A percentile compares a stretch with the other conserved stretches of the same genome.
Evolutionary conservation across 2,113 vertebrate genomes (phyloP).

Genomic region (Pogona vitticeps): DNA sequence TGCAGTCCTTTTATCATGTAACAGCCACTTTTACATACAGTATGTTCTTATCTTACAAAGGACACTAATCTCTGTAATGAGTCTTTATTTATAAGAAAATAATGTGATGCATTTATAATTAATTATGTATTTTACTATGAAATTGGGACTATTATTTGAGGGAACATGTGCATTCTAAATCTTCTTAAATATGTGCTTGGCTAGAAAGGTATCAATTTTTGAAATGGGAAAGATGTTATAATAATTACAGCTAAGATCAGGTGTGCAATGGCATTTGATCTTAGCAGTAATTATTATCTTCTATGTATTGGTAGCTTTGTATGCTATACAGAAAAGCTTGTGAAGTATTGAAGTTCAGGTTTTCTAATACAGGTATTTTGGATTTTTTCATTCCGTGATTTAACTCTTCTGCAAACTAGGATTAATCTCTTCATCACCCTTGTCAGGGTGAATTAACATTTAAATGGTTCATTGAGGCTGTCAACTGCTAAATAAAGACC

Average conservation of each 20-base stretch:
- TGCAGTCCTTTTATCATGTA: no score
- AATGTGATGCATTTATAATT: background rate
- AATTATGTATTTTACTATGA: background rate
- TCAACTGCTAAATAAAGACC: constrained; percentile 10
- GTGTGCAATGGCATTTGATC: background rate
- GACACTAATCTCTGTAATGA: no score
- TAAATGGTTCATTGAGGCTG: constrained; percentile 5
- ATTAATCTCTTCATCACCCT: constrained; percentile 14
- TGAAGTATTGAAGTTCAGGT: background rate
- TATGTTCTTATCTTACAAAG: no score
- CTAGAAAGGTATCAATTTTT: background rate
- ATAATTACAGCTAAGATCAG: background rate
- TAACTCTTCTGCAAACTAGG: background rate
- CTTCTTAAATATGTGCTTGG: background rate
- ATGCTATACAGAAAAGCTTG: background rate
- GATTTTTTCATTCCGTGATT: background rate
- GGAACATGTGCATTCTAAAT: background rate
- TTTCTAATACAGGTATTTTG: background rate
- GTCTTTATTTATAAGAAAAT: background rate
- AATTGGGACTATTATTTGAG: background rate
- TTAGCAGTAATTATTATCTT: background rate
- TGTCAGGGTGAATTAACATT: constrained; percentile 31
- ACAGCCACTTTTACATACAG: no score
- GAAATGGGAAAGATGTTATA: background rate
- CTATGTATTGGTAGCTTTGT: background rate